Evolutionary conservation across 2,888 invertebrate genomes (phyloP).

Genomic region (Scaptomyza cyrtandrae): DNA sequence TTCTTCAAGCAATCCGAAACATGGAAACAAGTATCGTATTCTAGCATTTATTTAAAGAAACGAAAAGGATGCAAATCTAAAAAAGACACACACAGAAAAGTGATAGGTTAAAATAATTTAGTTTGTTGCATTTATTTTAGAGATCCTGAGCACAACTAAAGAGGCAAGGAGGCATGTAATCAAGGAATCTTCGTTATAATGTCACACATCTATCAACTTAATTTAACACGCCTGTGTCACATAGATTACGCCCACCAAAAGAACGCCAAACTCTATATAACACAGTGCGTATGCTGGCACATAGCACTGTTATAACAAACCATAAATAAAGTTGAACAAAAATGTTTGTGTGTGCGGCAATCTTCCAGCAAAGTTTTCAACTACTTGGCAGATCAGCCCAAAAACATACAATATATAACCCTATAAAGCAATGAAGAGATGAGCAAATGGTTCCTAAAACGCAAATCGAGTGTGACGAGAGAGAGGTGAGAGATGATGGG

Average conservation of each 20-base stretch:
- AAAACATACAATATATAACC: conserved; percentile 6
- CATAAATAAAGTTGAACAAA: conserved; percentile 69
- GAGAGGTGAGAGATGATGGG: not conserved
- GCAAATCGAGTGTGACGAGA: conserved; percentile 34
- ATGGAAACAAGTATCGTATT: no score
- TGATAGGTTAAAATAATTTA: not conserved
- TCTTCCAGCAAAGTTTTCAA: conserved; percentile 36
- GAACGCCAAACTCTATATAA: conserved; percentile 46
- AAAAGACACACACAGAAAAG: not conserved
- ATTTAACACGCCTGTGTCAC: conserved; percentile 64
- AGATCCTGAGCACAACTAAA: conserved; percentile 37
- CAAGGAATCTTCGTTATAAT: conserved; percentile 48
- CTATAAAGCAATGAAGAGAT: conserved; percentile 34
- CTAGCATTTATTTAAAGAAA: no score
- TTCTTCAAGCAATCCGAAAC: no score
- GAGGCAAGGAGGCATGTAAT: conserved; percentile 34
- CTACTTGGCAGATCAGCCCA: conserved; percentile 63
- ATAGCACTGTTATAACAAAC: conserved; percentile 46
- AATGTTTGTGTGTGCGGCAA: conserved; percentile 27
- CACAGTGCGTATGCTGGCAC: conserved; percentile 52
- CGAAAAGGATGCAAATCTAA: no score
- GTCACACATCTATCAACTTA: conserved; percentile 69
- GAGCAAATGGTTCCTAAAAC: conserved; percentile 55
- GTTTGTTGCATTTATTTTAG: no score
- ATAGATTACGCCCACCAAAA: conserved; percentile 41